These are phyloP conservation scores for Xestia ashworthii DNA, from an alignment of 2,888 invertebrate species.

Conservation along the genomic window DNA sequence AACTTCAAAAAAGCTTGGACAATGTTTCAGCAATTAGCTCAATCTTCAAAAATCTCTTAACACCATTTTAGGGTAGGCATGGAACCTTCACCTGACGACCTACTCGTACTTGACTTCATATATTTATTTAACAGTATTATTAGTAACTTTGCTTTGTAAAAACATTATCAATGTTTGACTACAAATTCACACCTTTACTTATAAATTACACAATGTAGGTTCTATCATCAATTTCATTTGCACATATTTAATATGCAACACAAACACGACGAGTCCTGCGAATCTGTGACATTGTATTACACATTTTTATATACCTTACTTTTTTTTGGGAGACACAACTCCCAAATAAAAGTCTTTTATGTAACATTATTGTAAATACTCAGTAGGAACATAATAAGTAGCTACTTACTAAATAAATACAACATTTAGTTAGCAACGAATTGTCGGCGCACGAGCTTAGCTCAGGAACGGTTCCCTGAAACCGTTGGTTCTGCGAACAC, in stretches of 20 bases:
- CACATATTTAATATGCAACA: neutral
- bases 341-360: neutral
- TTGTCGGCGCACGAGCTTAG: constrained; percentile 55
- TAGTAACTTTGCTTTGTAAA: neutral
- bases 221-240: constrained; percentile 14
- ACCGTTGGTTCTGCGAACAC: constrained; percentile 62
- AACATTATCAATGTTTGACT: neutral
- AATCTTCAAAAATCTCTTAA: neutral
- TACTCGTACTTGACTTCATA: neutral
- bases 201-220: neutral
- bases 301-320: neutral
- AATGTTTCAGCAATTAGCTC: neutral
- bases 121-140: neutral
- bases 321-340: neutral
- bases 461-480: constrained; percentile 46
- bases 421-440: constrained; percentile 51
- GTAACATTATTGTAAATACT: constrained; percentile 4
- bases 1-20: no score
- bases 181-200: constrained; percentile 10
- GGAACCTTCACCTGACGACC: neutral
- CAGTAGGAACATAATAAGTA: constrained; percentile 1
- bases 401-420: constrained; percentile 36
- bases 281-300: constrained; percentile 1
- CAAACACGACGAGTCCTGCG: neutral
- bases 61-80: neutral